phyloP scores from a whole-genome alignment of 1,140 invertebrate species.

The Psix sp. region DNA sequence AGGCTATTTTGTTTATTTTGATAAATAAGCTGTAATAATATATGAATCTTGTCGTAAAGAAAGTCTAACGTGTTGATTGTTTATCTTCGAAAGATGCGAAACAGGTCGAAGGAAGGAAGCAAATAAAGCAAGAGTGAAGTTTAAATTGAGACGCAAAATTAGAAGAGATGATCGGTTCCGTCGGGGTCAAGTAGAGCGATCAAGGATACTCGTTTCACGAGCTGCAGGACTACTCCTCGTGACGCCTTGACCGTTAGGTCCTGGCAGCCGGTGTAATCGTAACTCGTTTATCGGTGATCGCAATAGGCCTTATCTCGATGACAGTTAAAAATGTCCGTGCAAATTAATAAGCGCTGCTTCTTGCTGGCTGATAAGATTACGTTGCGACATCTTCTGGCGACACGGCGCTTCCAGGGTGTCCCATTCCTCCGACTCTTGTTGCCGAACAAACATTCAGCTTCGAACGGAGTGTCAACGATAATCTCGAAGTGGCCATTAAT shows the following conservation, averaged over 20 bases:
- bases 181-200: conserved; percentile 7
- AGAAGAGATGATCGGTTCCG: too few species aligned
- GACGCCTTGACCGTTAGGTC: conserved; percentile 46
- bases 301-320: conserved; percentile 52
- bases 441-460: conserved; percentile 45
- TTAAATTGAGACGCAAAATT: too few species aligned
- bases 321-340: conserved; percentile 55
- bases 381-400: conserved; percentile 26
- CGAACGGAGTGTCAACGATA: conserved; percentile 34
- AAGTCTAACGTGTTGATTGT: too few species aligned
- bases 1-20: too few species aligned
- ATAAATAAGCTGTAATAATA: too few species aligned
- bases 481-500: conserved; percentile 34
- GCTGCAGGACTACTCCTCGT: conserved; percentile 57
- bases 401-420: conserved; percentile 42
- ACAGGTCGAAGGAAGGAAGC: too few species aligned
- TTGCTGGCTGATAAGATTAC: conserved; percentile 50
- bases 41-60: too few species aligned
- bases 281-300: conserved; percentile 60
- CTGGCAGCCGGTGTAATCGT: conserved; percentile 54
- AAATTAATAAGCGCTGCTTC: conserved; percentile 57
- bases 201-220: conserved; percentile 26
- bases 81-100: too few species aligned
- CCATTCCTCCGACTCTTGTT: conserved; percentile 24
- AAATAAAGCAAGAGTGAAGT: too few species aligned